A percentile compares a stretch with the other conserved stretches of the same genome.
phyloP scores from a whole-genome alignment of 2,113 vertebrate species.

The Paramormyrops kingsleyae region DNA sequence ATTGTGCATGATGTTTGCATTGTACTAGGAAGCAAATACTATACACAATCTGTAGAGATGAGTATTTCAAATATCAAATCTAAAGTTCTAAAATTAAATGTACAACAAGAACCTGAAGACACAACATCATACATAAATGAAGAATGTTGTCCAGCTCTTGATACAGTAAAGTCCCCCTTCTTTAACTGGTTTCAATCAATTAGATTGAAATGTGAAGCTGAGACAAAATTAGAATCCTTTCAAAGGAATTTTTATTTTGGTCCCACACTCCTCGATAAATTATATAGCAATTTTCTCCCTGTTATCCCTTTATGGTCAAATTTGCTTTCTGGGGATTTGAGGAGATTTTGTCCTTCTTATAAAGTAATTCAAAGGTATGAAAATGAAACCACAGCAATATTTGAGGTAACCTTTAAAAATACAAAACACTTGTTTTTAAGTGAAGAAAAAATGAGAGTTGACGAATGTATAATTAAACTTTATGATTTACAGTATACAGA shows the following conservation, averaged over 20 bases:
- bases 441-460: neutral
- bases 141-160: no score
- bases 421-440: neutral
- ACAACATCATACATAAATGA: no score
- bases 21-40: no score
- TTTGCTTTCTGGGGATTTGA: neutral
- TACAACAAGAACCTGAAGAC: no score
- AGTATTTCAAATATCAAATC: no score
- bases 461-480: neutral
- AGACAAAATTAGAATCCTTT: neutral
- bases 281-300: neutral
- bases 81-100: no score
- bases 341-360: neutral
- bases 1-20: neutral
- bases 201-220: neutral
- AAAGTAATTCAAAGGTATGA: neutral
- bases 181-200: neutral
- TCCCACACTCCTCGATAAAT: neutral
- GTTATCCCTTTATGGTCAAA: neutral
- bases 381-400: neutral
- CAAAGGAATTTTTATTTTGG: neutral
- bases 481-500: neutral
- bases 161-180: no score
- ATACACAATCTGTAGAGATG: no score
- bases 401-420: neutral